Evolutionary conservation across 2,113 vertebrate species (phyloP).

Genomic region (Nasalis larvatus): DNA sequence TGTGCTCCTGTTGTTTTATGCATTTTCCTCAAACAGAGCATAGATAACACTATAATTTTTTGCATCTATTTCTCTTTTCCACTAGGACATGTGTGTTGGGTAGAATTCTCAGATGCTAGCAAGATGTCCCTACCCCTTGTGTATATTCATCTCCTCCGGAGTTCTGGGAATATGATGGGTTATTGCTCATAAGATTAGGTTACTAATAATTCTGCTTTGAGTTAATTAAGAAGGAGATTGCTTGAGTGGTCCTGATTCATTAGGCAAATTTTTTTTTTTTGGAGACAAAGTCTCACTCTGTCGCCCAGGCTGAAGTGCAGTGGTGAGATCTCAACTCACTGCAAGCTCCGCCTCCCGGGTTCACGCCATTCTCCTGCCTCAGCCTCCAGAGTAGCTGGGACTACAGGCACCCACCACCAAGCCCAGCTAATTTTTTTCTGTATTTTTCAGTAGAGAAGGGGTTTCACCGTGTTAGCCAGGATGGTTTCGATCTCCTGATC

Average conservation of each 20-base stretch:
- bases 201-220: neutral
- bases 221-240: neutral
- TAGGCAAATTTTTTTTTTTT: neutral
- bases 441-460: too few species aligned
- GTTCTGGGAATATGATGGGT: neutral
- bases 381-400: too few species aligned
- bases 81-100: neutral
- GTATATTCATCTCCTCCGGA: neutral
- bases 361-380: too few species aligned
- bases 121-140: neutral
- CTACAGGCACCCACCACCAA: accelerated
- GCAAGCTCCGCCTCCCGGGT: too few species aligned
- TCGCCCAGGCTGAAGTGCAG: too few species aligned
- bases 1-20: neutral
- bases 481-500: too few species aligned
- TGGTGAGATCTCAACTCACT: too few species aligned
- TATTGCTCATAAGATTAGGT: neutral
- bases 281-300: too few species aligned
- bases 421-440: too few species aligned
- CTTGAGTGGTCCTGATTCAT: neutral
- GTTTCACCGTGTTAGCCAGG: too few species aligned
- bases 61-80: neutral
- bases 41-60: neutral
- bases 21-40: neutral
- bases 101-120: neutral